Evolutionary conservation across 2,797 vertebrate genomes (phyloP).

Genomic region (Galago senegalensis): DNA sequence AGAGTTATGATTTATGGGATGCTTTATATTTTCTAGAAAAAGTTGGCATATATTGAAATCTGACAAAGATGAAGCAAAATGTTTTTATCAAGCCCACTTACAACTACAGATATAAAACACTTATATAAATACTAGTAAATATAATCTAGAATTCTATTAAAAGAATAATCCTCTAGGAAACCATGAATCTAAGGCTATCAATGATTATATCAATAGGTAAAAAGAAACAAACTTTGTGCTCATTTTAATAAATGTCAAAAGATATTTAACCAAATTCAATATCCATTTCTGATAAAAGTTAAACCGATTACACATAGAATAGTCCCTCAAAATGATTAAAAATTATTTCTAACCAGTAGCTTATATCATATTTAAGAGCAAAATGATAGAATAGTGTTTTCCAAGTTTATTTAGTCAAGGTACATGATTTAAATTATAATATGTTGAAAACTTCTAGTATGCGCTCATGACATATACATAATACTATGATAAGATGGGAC

Average conservation of each 20-base stretch:
- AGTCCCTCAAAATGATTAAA: constrained; percentile 63
- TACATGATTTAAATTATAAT: constrained; percentile 79
- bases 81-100: constrained; percentile 38
- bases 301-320: constrained; percentile 72
- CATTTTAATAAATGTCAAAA: constrained; percentile 69
- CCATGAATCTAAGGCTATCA: constrained; percentile 68
- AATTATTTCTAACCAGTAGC: constrained; percentile 69
- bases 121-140: constrained; percentile 64
- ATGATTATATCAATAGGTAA: constrained; percentile 66
- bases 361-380: constrained; percentile 83
- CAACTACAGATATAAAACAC: constrained; percentile 57
- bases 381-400: constrained; percentile 65
- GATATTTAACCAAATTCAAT: constrained; percentile 71
- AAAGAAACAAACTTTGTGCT: constrained; percentile 64
- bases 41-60: constrained; percentile 25
- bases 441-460: constrained; percentile 26
- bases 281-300: constrained; percentile 81
- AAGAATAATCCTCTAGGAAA: constrained; percentile 64
- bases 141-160: constrained; percentile 65
- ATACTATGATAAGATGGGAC: background rate
- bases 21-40: constrained; percentile 45
- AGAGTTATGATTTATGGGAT: background rate
- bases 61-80: constrained; percentile 7
- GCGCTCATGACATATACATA: background rate
- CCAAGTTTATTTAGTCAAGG: constrained; percentile 71